Conservation (phyloP, 1,140 invertebrate species). For the Zaprionus ghesquierei region DNA sequence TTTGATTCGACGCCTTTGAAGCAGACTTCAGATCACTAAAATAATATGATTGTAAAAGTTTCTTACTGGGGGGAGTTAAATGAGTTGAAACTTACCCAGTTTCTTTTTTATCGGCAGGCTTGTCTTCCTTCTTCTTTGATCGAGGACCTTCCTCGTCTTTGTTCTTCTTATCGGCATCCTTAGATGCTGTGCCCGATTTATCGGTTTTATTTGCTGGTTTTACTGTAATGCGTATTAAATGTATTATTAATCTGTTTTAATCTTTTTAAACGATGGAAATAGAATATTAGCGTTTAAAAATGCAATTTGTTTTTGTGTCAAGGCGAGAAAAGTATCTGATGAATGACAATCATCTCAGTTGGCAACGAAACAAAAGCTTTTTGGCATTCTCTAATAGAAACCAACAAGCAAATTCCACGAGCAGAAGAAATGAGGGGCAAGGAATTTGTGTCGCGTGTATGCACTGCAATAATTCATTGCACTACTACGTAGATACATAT, state of each 20-base stretch:
- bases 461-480: not conserved
- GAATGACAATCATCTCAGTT: not conserved
- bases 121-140: constrained; percentile 75
- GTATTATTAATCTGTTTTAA: not conserved
- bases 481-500: not conserved
- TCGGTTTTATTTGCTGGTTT: constrained; percentile 65
- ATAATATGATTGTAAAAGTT: not conserved
- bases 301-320: not conserved
- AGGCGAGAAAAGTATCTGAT: not conserved
- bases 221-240: constrained; percentile 25
- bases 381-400: not conserved
- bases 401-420: too few species aligned
- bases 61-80: too few species aligned
- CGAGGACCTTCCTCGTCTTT: constrained; percentile 55
- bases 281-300: not conserved
- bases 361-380: not conserved
- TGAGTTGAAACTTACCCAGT: constrained; percentile 40
- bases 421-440: not conserved
- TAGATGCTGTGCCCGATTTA: constrained; percentile 43
- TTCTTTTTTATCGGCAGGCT: constrained; percentile 72
- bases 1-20: constrained; percentile 64
- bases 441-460: not conserved
- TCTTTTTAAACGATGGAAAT: not conserved
- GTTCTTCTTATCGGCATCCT: constrained; percentile 65
- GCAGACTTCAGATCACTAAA: constrained; percentile 63